phyloP scores from a whole-genome alignment of 1,140 invertebrate genomes.

The Galleria mellonella region DNA sequence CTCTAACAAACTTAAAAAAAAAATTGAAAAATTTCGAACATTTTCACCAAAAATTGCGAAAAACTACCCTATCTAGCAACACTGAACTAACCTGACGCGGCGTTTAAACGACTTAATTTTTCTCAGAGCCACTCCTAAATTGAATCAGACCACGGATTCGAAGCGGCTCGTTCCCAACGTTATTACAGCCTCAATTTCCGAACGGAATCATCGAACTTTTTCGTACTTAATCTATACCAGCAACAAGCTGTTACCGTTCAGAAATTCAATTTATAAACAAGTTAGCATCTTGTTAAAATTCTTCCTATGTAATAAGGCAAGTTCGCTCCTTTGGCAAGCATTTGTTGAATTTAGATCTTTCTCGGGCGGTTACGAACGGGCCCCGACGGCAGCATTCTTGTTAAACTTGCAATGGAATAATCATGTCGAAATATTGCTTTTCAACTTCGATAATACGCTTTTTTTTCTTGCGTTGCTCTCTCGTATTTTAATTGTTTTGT shows the following conservation, averaged over 20 bases:
- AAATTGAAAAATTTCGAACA: too few relatives aligned
- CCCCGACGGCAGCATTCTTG: constrained; percentile 3
- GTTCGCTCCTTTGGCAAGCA: constrained; percentile 28
- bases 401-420: constrained; percentile 4
- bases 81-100: too few relatives aligned
- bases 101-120: constrained; percentile 1
- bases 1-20: too few relatives aligned
- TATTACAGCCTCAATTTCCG: constrained; percentile 23
- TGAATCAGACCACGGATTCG: constrained; percentile 1
- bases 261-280: constrained; percentile 68
- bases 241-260: constrained; percentile 43
- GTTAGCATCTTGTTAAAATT: constrained; percentile 68
- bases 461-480: background rate
- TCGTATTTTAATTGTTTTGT: background rate
- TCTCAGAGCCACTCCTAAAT: background rate
- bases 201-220: constrained; percentile 59
- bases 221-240: constrained; percentile 58
- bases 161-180: background rate
- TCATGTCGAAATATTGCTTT: constrained; percentile 2
- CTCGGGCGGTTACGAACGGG: background rate
- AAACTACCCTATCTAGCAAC: too few relatives aligned
- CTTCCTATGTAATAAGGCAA: constrained; percentile 59
- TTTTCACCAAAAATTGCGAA: too few relatives aligned
- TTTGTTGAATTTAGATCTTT: constrained; percentile 41
- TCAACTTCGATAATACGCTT: background rate